Evolutionary conservation across 92 coral and sea anemone species (phyloP), one percentile per base, ranked within the genome.

Genomic region (Isaurus tuberculatus): DNA sequence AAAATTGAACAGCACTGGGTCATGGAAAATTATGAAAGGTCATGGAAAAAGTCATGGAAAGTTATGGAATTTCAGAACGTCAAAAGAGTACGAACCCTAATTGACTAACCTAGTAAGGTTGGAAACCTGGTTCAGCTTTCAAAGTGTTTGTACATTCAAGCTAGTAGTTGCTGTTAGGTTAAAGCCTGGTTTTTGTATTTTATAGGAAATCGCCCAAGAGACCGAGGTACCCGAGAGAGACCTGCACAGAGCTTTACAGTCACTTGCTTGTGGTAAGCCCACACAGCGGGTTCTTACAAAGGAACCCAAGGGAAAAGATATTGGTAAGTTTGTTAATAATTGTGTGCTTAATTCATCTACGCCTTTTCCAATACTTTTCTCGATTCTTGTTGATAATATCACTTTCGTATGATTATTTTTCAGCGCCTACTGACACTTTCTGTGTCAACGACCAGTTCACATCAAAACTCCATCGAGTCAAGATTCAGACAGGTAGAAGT

Each of bases 251-350:
- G 98, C 98, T 6, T 68, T 95, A 55, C 98, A 95, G 78, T 95
- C 98, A 11, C 73, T 95, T 37, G 98, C 98, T 3, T 95, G 98
- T 83, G 98, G 98, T 19, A 95, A 95, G 72, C 91, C 98, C 42
- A 90, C 98, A 0, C 98, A 95, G 70, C 88, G 98, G 42, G 98
- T 95, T 32, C 92, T 95, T 0, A 85, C 92, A 20, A 95, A 95
- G 86, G 98, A 95, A 70, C 98, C 98, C 2, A 95, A 95, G 74
- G 97, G 95, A 72, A 95, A 88, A 85, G 98, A 95, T 75, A 94
- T 95, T 48, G 85, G 98, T 95, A 85, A 70, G 97, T 63, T 9
- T 70, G 37, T 5, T 34, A 20, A 5, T 20, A 8, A 20, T 43
- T 26, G 31, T 37, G n/a, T 19, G 16, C 53, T 15, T 53, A 7